Evolutionary conservation across 2,113 vertebrate genomes (phyloP), one percentile per base, ranked within the genome.

Genomic region (Tragelaphus strepsiceros): DNA sequence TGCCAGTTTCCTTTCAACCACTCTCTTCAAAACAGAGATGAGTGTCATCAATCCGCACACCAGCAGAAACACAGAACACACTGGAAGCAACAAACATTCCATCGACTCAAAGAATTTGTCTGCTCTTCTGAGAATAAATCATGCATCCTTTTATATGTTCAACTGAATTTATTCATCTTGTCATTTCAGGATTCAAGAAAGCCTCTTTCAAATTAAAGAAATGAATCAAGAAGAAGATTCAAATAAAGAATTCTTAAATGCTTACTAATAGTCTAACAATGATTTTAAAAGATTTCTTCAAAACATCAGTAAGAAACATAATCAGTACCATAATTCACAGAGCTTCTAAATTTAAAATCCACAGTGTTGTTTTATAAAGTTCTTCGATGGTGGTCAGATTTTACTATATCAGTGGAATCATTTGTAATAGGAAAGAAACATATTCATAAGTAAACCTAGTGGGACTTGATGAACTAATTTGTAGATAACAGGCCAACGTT

Each of bases 401-500:
- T 94, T 89, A 64, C 49, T 39, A 5, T 78, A 3, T 9, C 56
- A 88, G 24, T 19, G 17, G 82, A 89, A 64, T 89, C 12, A 71
- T 71, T 83, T 62, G n/a, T 21, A 56, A 59, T 17, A 80, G 30
- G 32, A 84, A 97, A 84, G 13, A 95, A 87, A 77, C 43, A 83
- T 12, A 90, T 49, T 22, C 62, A 94, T 56, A 35, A 81, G 82
- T 85, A 97, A 89, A 71, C 6, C 16, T 21, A 13, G 30, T 91
- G 28, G 14, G 28, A 78, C 10, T 90, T 97, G 87, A 97, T 96
- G 96, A 96, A 82, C 8, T 83, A 67, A 74, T 21, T 81, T 94
- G 13, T 58, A 89, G 59, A 93, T 53, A 89, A 89, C 54, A 17
- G 19, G 32, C 28, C 22, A 91, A 93, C 7, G 49, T 67, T 96